Percentiles rank a stretch among this genome's conserved stretches.
Conservation (phyloP, 2,113 vertebrate genomes). For the Gopherus evgoodei region DNA sequence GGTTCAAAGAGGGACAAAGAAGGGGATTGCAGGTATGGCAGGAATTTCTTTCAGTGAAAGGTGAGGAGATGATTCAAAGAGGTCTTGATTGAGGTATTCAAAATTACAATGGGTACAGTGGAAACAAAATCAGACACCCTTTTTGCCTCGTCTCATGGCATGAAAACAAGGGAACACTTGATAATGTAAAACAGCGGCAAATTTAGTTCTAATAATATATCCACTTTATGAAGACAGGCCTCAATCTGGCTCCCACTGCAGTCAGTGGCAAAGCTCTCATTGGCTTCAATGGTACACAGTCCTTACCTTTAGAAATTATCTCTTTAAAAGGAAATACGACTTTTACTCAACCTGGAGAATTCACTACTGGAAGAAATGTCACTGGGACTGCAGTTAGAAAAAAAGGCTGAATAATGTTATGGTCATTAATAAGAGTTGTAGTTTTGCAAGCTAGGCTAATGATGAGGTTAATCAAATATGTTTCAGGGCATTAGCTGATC, state of each 20-base stretch:
- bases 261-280: neutral
- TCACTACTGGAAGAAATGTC: neutral
- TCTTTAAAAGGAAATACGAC: neutral
- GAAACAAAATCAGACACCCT: neutral
- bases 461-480: neutral
- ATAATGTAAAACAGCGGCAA: neutral
- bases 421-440: neutral
- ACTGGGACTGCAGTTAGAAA: neutral
- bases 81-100: neutral
- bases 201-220: neutral
- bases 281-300: neutral
- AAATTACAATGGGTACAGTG: neutral
- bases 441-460: neutral
- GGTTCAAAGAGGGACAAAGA: neutral
- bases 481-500: neutral
- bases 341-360: neutral
- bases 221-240: neutral
- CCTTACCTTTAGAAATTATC: neutral
- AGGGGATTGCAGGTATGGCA: neutral
- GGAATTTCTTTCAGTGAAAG: neutral
- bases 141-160: neutral
- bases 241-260: neutral
- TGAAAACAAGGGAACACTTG: neutral
- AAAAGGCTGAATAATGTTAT: neutral
- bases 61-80: neutral